Percentiles rank a stretch among this genome's conserved stretches.
Conservation (phyloP, 2,797 vertebrate genomes). For the Parauchenoglanis punctatus region DNA sequence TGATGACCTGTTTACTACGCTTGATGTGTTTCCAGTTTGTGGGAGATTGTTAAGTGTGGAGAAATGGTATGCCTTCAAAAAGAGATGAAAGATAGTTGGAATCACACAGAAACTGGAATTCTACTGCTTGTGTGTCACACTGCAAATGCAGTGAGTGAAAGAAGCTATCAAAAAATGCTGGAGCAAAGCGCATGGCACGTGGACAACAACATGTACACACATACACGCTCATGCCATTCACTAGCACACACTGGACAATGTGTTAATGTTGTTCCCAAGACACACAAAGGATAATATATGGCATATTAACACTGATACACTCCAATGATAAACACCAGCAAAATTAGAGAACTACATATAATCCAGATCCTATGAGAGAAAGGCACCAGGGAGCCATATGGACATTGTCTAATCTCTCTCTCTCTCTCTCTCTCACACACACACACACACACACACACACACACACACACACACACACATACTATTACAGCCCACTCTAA, state of each 20-base stretch:
- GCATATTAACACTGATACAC: conserved; percentile 7
- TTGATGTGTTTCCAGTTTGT: background rate
- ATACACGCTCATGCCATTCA: background rate
- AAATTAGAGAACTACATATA: conserved; percentile 6
- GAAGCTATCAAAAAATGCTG: background rate
- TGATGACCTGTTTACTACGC: background rate
- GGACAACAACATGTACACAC: conserved; percentile 16
- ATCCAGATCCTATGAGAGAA: conserved; percentile 5
- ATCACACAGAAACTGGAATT: background rate
- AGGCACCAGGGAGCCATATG: background rate
- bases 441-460: conserved; percentile 52
- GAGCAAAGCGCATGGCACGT: background rate
- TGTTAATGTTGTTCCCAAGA: background rate
- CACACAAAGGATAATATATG: conserved; percentile 24
- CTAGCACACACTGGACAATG: conserved; percentile 29
- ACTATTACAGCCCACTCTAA: conserved; percentile 21
- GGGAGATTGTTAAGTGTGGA: background rate
- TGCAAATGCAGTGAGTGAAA: background rate
- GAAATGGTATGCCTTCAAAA: background rate
- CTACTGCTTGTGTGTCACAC: background rate
- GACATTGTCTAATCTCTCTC: background rate
- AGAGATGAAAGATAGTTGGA: background rate
- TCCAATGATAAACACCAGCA: conserved; percentile 59
- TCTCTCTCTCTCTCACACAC: conserved; percentile 44
- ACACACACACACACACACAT: conserved; percentile 50